Percentiles rank a stretch among this genome's conserved stretches.
Evolutionary conservation across 2,888 invertebrate genomes (phyloP).

Genomic region (Leptinotarsa haldemani): DNA sequence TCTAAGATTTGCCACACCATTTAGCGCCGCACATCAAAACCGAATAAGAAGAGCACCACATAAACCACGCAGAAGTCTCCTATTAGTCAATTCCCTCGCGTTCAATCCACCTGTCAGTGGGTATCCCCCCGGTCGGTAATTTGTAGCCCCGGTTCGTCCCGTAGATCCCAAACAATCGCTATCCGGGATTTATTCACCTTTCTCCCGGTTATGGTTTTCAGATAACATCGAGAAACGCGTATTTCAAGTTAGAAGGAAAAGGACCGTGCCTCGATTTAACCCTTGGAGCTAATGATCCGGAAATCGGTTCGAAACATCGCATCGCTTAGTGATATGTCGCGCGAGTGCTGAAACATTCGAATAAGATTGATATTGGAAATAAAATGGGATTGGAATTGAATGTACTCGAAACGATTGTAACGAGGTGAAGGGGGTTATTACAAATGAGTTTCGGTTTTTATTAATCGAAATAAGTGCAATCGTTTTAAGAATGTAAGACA

Average conservation of each 20-base stretch:
- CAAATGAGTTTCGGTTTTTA: not conserved
- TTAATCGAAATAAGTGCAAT: not conserved
- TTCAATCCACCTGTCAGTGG: constrained; percentile 31
- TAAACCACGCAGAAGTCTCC: constrained; percentile 6
- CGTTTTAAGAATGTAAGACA: not conserved
- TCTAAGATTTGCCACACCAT: not conserved
- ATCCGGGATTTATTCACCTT: constrained; percentile 42
- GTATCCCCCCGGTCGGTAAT: constrained; percentile 28
- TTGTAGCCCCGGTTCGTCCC: constrained; percentile 30
- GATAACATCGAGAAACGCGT: constrained; percentile 39
- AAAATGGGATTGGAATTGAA: constrained; percentile 8
- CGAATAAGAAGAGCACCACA: not conserved
- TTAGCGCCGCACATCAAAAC: constrained; percentile 2
- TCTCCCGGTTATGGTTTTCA: constrained; percentile 39
- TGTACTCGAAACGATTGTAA: not conserved
- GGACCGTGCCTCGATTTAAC: constrained; percentile 21
- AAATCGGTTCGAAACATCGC: constrained; percentile 36
- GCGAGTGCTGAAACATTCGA: constrained; percentile 22
- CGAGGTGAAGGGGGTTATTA: not conserved
- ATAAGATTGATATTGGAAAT: constrained; percentile 21
- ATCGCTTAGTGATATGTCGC: constrained; percentile 30
- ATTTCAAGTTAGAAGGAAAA: constrained; percentile 28
- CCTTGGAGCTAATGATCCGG: constrained; percentile 41
- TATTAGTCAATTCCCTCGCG: constrained; percentile 21
- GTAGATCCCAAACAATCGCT: constrained; percentile 37